phyloP scores from a whole-genome alignment of 2,888 invertebrate genomes.

The Crossocerus cetratus region DNA sequence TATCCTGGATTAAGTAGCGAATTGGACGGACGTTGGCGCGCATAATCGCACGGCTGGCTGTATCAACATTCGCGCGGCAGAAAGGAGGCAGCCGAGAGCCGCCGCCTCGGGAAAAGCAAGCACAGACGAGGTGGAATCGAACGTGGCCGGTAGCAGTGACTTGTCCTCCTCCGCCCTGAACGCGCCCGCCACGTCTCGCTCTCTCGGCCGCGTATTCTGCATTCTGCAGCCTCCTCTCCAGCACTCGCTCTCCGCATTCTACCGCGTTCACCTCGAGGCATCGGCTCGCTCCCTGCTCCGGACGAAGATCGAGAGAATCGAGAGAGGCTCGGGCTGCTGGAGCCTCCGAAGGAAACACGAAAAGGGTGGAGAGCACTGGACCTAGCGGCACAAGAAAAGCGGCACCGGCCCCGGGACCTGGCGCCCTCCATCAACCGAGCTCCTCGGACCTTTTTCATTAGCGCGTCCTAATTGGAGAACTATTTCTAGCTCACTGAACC shows the following conservation, averaged over 20 bases:
- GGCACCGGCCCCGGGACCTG: background rate
- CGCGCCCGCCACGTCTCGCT: background rate
- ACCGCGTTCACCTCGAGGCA: constrained; percentile 26
- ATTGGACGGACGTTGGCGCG: too few species aligned
- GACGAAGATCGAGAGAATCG: constrained; percentile 16
- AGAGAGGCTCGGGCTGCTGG: too few species aligned
- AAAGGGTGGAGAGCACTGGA: constrained; percentile 12
- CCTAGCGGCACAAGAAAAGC: constrained; percentile 6
- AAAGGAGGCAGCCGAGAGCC: background rate
- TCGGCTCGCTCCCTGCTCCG: background rate
- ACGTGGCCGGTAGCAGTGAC: background rate
- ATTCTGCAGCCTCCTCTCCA: constrained; percentile 31
- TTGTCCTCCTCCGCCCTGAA: constrained; percentile 7
- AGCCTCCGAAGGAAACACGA: constrained; percentile 2
- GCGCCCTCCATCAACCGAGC: too few species aligned
- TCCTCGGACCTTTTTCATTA: constrained; percentile 1
- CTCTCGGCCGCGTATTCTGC: constrained; percentile 15
- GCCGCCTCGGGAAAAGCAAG: too few species aligned
- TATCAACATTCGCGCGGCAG: too few species aligned
- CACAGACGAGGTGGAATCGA: constrained; percentile 4
- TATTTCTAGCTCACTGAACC: background rate
- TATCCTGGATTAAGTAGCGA: too few species aligned
- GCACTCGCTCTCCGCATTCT: constrained; percentile 38
- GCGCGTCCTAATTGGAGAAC: background rate
- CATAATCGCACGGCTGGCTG: too few species aligned